Conservation (phyloP, 1,140 invertebrate species). For the Homarus americanus region DNA sequence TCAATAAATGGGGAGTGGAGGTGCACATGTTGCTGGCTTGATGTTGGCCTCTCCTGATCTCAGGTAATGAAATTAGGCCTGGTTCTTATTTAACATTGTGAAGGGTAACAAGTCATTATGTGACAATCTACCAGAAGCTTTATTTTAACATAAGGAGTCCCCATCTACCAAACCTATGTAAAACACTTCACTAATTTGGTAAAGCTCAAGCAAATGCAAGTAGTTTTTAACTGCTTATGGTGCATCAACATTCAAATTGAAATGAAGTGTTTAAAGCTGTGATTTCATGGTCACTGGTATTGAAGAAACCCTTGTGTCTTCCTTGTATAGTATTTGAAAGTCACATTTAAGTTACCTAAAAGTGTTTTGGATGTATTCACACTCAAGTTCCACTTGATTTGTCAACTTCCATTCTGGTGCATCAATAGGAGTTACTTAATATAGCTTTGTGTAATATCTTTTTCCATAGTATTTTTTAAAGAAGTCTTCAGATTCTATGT, state of each 20-base stretch:
- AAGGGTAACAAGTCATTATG: slow-evolving; percentile 3
- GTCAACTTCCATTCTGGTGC: slow-evolving; percentile 47
- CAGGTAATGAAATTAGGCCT: slow-evolving; percentile 58
- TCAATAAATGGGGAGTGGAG: neutral
- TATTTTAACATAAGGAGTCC: slow-evolving; percentile 7
- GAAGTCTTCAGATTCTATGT: slow-evolving; percentile 39
- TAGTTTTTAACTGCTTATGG: slow-evolving; percentile 29
- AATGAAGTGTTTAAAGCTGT: slow-evolving; percentile 44
- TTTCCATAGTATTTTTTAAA: slow-evolving; percentile 39
- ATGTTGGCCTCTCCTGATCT: slow-evolving; percentile 70
- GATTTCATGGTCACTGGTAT: slow-evolving; percentile 65
- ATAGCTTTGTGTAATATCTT: slow-evolving; percentile 50
- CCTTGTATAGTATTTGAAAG: slow-evolving; percentile 60
- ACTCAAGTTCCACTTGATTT: slow-evolving; percentile 41
- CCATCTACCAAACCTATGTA: neutral
- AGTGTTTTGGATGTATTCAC: slow-evolving; percentile 41
- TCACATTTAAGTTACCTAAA: slow-evolving; percentile 59
- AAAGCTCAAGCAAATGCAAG: slow-evolving; percentile 31
- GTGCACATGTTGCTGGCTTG: slow-evolving; percentile 54
- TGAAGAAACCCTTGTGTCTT: slow-evolving; percentile 67
- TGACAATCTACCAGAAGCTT: slow-evolving; percentile 41
- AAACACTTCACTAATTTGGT: neutral
- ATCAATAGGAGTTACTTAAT: slow-evolving; percentile 32
- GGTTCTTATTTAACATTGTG: slow-evolving; percentile 35
- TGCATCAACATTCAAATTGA: slow-evolving; percentile 23